Base-by-base conservation (phyloP, 2,113 vertebrate species). In the Onychostoma macrolepis region DNA sequence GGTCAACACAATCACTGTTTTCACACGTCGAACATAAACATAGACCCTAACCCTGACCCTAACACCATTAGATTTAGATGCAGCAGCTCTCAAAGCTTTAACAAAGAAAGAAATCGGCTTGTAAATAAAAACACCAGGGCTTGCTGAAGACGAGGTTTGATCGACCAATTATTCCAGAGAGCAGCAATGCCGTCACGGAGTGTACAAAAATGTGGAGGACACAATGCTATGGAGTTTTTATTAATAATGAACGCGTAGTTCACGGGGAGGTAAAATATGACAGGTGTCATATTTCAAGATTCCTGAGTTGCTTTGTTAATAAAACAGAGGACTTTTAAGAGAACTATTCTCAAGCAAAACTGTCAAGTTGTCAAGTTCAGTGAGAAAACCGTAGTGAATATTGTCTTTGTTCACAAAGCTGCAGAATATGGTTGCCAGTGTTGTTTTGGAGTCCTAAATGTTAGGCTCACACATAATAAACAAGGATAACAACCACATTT, bases 181-280 rank as follows among this genome's bases (percentile, higher is more conserved):
- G 38, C 11, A 53, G 56, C 33, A 4, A 21, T 38, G 41, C 72
- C 69, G 71, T 61, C 45, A 65, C 63, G 80, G 28, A 50, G 79
- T n/a, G 41, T 56, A 61, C 72, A 84, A 84, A n/a, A 84, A 71
- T 26, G 21, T 58, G n/a, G 74, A 88, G 87, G 86, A 81, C 80
- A 84, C 69, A 26, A 45, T 61, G 78, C 33, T 85, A 79, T 80
- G 85, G 86, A 86, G 76, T 61, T 45, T 85, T 92, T 90, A 93
- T 93, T 86, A 93, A 94, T 93, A 92, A 91, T 94, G 85, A 90
- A 92, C 19, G 21, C 0, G n/a, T 77, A 85, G 92, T 93, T 94
- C 93, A 93, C 21, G 0, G 15, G 83, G 86, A 92, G 92, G 91
- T 87, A 87, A 94, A 80, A 28, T 56, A 83, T 90, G 92, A 90